Percentiles rank a stretch among this genome's conserved stretches.
Conservation (phyloP, 2,888 invertebrate species). For the Erebia palarica region DNA sequence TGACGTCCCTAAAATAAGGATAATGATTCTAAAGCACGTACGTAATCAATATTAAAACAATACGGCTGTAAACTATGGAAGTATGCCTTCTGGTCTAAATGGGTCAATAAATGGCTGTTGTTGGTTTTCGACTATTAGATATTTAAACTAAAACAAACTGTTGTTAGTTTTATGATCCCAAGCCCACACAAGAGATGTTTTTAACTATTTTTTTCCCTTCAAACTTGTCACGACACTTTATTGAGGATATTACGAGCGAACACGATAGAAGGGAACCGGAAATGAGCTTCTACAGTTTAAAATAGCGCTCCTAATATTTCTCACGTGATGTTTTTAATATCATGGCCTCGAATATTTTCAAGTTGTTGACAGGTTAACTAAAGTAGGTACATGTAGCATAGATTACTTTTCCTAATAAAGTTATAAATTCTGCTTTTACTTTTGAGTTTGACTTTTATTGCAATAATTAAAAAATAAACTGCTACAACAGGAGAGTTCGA, state of each 20-base stretch:
- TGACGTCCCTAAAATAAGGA: too few species aligned
- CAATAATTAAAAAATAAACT: too few species aligned
- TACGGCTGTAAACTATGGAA: too few species aligned
- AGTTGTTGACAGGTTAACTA: background rate
- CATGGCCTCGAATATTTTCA: background rate
- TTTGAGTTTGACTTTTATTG: too few species aligned
- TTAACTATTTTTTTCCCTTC: slow-evolving; percentile 10
- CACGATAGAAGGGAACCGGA: slow-evolving; percentile 7
- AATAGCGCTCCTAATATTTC: slow-evolving; percentile 1
- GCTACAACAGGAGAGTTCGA: too few species aligned
- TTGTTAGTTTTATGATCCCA: slow-evolving; percentile 33
- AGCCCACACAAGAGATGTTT: slow-evolving; percentile 30
- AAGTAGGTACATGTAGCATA: too few species aligned
- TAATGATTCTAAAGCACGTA: too few species aligned
- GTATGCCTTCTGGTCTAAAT: slow-evolving; percentile 22
- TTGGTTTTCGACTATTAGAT: slow-evolving; percentile 53
- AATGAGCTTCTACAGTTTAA: slow-evolving; percentile 9
- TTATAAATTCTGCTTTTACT: too few species aligned
- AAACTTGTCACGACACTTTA: slow-evolving; percentile 22
- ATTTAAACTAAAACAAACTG: slow-evolving; percentile 35
- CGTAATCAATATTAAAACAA: too few species aligned
- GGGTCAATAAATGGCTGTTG: slow-evolving; percentile 50
- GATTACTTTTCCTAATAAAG: too few species aligned
- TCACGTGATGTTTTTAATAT: background rate
- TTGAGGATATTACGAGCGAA: slow-evolving; percentile 14